Evolutionary conservation across 2,113 vertebrate genomes (phyloP), one percentile per base, ranked within the genome.

Genomic region (Morone saxatilis): DNA sequence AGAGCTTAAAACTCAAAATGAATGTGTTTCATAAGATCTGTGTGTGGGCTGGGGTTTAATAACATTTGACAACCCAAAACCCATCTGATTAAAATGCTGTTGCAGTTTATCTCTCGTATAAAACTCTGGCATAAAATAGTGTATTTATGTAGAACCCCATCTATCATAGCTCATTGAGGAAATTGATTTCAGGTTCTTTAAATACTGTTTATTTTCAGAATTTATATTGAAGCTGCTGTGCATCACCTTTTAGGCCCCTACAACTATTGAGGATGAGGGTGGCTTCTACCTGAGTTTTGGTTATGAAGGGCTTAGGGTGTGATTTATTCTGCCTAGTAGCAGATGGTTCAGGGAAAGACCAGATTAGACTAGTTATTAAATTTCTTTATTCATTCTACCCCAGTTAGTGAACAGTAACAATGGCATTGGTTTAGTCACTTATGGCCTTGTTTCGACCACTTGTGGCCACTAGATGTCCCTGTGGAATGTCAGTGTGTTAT

Each of bases 381-480:
- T 50, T 7, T 6, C 57, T 40, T 66, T 31, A 41, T 73, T 5
- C 7, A 0, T 56, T 47, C 22, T 6, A 65, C 12, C 4, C 22
- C 5, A 14, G n/a, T 62, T 17, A n/a, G 0, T 1, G 4, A 38
- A 20, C 22, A 63, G n/a, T 53, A 3, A 22, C 41, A 5, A 47
- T 54, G 5, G 8, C 17, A 12, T 73, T 1, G 17, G 6, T 6
- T n/a, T 4, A 41, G 40, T 20, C 4, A 36, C 7, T 68, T 20
- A 2, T 66, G 16, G 31, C 54, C 0, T 40, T 51, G 57, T 62
- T 60, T 45, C 83, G 25, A 71, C 19, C 17, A 69, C 22, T 0
- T 76, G 4, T 65, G 47, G 22, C 82, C 88, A 87, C 84, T 80
- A 84, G 88, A 76, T 84, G 88, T 86, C 84, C 6, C 25, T 5